phyloP scores from a whole-genome alignment of 2,113 vertebrate species.

The Psilopogon haemacephalus region DNA sequence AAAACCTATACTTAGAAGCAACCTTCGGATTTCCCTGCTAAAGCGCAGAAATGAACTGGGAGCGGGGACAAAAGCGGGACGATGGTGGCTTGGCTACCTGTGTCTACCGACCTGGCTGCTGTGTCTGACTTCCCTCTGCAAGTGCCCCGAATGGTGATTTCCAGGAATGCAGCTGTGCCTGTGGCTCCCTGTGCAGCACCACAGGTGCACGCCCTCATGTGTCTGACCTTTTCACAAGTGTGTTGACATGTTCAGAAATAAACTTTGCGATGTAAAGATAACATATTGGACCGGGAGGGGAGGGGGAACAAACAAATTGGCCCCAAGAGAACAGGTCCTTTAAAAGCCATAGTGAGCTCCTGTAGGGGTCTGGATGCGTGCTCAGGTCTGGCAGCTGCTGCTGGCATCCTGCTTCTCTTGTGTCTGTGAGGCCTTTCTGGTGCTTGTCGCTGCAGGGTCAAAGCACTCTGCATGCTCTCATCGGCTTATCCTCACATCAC shows the following conservation, averaged over 20 bases:
- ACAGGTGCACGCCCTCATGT: slow-evolving; percentile 25
- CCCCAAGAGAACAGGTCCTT: slow-evolving; percentile 38
- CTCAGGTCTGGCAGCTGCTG: background rate
- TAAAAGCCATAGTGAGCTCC: slow-evolving; percentile 11
- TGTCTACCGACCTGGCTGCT: background rate
- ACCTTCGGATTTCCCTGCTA: background rate
- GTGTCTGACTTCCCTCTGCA: slow-evolving; percentile 23
- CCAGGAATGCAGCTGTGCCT: slow-evolving; percentile 35
- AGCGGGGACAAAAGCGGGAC: background rate
- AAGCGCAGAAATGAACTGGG: slow-evolving; percentile 8
- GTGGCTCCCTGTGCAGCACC: background rate
- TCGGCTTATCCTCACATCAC: background rate
- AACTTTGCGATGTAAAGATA: slow-evolving; percentile 66
- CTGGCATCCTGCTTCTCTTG: background rate
- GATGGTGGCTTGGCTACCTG: background rate
- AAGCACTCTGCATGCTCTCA: background rate
- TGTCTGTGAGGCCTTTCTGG: background rate
- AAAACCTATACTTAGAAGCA: slow-evolving; percentile 46
- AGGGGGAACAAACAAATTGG: slow-evolving; percentile 44
- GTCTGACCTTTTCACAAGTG: slow-evolving; percentile 75
- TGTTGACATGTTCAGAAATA: slow-evolving; percentile 79
- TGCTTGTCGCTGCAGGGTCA: background rate
- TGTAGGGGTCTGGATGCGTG: background rate
- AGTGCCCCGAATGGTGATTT: background rate
- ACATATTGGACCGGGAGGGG: slow-evolving; percentile 31